Evolutionary conservation across 2,113 vertebrate species (phyloP), one percentile per base, ranked within the genome.

Genomic region (Struthio camelus): DNA sequence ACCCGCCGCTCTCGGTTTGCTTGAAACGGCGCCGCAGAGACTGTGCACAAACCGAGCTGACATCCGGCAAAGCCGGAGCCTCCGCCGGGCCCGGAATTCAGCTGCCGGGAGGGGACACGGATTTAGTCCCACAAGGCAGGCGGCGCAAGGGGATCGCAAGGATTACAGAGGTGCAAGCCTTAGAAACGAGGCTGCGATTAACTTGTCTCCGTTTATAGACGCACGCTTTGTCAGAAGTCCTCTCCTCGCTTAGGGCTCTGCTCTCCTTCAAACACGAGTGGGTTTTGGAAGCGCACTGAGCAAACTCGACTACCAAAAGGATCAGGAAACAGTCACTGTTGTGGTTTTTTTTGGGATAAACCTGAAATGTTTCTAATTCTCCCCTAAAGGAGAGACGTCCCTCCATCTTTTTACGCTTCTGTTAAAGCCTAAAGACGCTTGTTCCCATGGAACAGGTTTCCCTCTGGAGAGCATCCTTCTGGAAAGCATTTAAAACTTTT

Each of bases 401-500:
- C 32, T 7, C 24, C 15, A 10, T 3, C 27, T 28, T 42, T 82
- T 42, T 42, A 5, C 66, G 27, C 23, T 70, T 66, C 46, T 48
- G 19, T 2, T 15, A 58, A 91, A 81, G 4, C 32, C 9, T 9
- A 1, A 34, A 79, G 6, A 20, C 0, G 1, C 27, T 50, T 12
- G 1, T 14, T 82, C 36, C 20, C 72, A 9, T 56, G 34, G 20
- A 30, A 73, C 28, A 11, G 0, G 6, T 24, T 72, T 48, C 46
- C 46, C 46, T 48, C 46, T 18, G 18, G 46, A 19, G 46, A 19
- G 46, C 18, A 48, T 48, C 25, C 6, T 72, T 27, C 66, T 17
- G 4, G 15, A 50, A 6, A 76, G 10, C 0, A 0, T 2, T 20
- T 53, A 50, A n/a, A 89, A 4, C 32, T 61, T 66, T 24, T n/a